Conservation (phyloP, 2,797 vertebrate genomes). For the Cuculus canorus region DNA sequence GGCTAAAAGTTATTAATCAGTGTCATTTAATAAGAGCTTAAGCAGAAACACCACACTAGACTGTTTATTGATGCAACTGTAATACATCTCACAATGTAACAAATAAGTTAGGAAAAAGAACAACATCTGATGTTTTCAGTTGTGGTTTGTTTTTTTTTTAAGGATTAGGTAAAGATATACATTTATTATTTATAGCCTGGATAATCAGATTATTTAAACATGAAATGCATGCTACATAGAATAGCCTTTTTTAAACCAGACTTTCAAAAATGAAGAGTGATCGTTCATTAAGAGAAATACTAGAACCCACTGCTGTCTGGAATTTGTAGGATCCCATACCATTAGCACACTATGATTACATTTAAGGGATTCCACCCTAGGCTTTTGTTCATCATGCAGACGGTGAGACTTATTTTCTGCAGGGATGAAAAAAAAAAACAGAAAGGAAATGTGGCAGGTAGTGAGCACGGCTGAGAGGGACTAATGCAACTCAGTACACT, state of each 20-base stretch:
- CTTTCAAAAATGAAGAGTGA: slow-evolving; percentile 14
- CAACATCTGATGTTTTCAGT: not conserved
- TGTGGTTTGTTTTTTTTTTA: slow-evolving; percentile 11
- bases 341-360: not conserved
- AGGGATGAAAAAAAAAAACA: not conserved
- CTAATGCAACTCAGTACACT: slow-evolving; percentile 68
- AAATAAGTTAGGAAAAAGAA: not conserved
- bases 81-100: slow-evolving; percentile 22
- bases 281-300: slow-evolving; percentile 32
- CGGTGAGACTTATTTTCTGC: not conserved
- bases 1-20: slow-evolving; percentile 5
- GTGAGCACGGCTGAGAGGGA: slow-evolving; percentile 49
- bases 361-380: slow-evolving; percentile 46
- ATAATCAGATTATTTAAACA: slow-evolving; percentile 21
- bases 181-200: not conserved
- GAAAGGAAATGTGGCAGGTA: slow-evolving; percentile 62
- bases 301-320: slow-evolving; percentile 16
- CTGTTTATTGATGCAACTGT: slow-evolving; percentile 8
- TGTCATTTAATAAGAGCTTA: not conserved
- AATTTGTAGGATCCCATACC: slow-evolving; percentile 5
- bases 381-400: slow-evolving; percentile 35
- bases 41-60: not conserved
- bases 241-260: slow-evolving; percentile 30
- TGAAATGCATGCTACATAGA: not conserved
- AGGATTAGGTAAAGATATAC: not conserved